Evolutionary conservation across 2,797 vertebrate species (phyloP).

Genomic region (Chiroxiphia lanceolata): DNA sequence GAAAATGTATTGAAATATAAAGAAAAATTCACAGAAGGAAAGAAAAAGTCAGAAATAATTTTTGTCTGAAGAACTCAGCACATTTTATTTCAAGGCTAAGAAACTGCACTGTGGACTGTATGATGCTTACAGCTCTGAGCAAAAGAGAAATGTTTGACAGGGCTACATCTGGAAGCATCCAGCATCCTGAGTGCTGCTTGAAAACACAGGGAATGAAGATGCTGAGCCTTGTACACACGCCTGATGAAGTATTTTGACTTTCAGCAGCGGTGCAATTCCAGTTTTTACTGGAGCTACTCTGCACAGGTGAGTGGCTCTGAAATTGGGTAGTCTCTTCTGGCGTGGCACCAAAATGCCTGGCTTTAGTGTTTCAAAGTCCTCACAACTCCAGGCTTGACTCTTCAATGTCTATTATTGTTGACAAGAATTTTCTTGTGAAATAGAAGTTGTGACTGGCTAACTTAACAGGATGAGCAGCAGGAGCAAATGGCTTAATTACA

Average conservation of each 20-base stretch:
- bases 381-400: neutral
- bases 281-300: neutral
- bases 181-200: neutral
- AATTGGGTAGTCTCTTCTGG: neutral
- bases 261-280: neutral
- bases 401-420: neutral
- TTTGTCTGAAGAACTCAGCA: neutral
- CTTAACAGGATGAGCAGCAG: neutral
- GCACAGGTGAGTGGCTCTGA: neutral
- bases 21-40: neutral
- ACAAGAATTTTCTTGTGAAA: neutral
- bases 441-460: neutral
- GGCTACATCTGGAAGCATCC: neutral
- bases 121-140: neutral
- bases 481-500: neutral
- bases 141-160: neutral
- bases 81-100: slow-evolving; percentile 12
- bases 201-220: rapidly evolving
- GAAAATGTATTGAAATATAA: slow-evolving; percentile 3
- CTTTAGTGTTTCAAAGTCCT: neutral
- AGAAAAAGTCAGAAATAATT: neutral
- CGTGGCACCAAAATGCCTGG: neutral
- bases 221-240: rapidly evolving
- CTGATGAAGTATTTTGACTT: neutral
- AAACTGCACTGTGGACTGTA: neutral